Base-by-base conservation (phyloP, 2,888 invertebrate genomes). In the Craniophora ligustri region DNA sequence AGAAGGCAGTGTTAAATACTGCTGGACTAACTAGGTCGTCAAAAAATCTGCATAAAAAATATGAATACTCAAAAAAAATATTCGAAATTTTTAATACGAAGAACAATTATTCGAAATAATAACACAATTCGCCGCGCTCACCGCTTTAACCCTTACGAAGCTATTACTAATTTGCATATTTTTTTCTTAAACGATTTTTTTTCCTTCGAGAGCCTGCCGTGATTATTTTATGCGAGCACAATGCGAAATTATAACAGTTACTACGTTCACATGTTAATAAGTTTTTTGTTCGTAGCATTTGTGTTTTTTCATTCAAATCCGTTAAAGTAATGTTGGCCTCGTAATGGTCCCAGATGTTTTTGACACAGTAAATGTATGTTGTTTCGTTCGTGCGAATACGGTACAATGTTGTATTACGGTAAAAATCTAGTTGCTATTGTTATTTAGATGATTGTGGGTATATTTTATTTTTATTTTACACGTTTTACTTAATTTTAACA, bases 251-350 rank as follows among this genome's bases (percentile, higher is more conserved):
- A 87, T 85, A 84, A 85, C 84, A 79, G 85, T 86, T 68, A 67
- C 78, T 76, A 74, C 61, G 84, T 90, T 90, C 82, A 84, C 77
- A 91, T 91, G 91, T 75, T 86, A 90, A 91, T 89, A 72, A 67
- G 84, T 83, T 90, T 90, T 89, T 88, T 88, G 76, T 81, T 73
- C 61, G 56, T 47, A 58, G 15, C 64, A 48, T 70, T 56, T 76
- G 66, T 64, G 63, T 67, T 56, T 73, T 76, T 69, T 74, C n/a
- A 74, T 74, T 63, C 59, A 71, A 77, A 79, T 75, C 76, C 75
- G 71, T 79, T 76, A 68, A 68, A 67, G 65, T 69, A 66, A 67
- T 68, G 65, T 56, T 57, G 41, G 56, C 46, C 34, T 36, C 26
- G 60, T 56, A 75, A 78, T n/a, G n/a, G n/a, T n/a, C n/a, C n/a